Base-by-base conservation (phyloP, 2,797 vertebrate genomes). In the Sparidentex hasta region DNA sequence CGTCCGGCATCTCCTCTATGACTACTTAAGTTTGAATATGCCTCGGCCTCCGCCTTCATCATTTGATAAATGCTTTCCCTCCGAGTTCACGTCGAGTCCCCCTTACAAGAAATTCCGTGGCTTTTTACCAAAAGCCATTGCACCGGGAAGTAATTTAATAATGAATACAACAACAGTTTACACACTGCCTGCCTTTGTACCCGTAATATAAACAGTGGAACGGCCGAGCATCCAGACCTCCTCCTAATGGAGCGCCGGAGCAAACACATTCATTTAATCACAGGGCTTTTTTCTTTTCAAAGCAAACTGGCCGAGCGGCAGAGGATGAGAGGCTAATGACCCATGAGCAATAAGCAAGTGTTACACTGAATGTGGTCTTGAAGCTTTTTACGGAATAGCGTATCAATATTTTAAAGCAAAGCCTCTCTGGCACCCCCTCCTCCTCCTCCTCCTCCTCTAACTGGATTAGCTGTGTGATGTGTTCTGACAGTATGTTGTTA, bases 391-490 rank as follows among this genome's bases (percentile, higher is more conserved):
- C 96, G 92, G 96, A 97, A 96, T 95, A 96, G 95, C 96, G 94
- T 98, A 98, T 99, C 97, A 98, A 98, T 99, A 98, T 99, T 99
- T 99, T 97, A 98, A 98, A 97, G 97, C 97, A 96, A 96, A 96
- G 96, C 96, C 96, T 96, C 96, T 93, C 94, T 96, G 95, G 96
- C 96, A 90, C 90, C 93, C 95, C 13, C 55, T 11, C n/a, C 38
- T n/a, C 25, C 25, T 3, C 25, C n/a, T 11, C 94, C 27, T 4
- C 27, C 27, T 4, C 91, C 96, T 95, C 96, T 97, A 97, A 97
- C 97, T 96, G 97, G 96, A 98, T 99, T 98, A 98, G 96, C 95
- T 94, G 95, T 96, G 95, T 97, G 97, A 98, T 98, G 95, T 96
- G 96, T 97, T 96, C 96, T 97, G 97, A 98, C 97, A 97, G 97